These are phyloP conservation scores for Lasius platythorax DNA, from an alignment of 2,888 invertebrate genomes.

Conservation along the genomic window DNA sequence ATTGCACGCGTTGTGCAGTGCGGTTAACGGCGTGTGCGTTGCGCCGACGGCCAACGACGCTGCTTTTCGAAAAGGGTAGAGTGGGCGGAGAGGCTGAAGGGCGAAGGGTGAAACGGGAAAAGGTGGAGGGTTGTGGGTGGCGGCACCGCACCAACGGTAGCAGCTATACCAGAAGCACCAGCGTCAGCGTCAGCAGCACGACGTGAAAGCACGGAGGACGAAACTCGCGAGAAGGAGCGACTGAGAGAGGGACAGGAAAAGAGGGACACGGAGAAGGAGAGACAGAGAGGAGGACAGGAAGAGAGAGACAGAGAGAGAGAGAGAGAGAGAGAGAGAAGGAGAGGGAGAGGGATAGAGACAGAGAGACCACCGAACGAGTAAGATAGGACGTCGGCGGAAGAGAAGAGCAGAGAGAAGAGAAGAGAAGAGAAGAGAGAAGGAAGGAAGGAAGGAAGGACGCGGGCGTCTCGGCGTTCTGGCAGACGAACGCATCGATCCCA, in stretches of 20 bases:
- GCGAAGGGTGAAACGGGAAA: conserved; percentile 52
- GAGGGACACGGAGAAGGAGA: conserved; percentile 62
- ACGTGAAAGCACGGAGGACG: conserved; percentile 72
- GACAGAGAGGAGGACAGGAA: conserved; percentile 16
- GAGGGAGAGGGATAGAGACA: conserved; percentile 24
- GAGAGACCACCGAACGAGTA: conserved; percentile 61
- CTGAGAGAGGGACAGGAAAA: conserved; percentile 57
- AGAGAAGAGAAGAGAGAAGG: conserved; percentile 64
- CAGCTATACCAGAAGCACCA: conserved; percentile 72
- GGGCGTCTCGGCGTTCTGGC: conserved; percentile 85
- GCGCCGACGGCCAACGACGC: conserved; percentile 82
- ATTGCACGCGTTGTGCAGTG: conserved; percentile 84
- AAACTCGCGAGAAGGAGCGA: conserved; percentile 67
- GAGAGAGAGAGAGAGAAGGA: conserved; percentile 46
- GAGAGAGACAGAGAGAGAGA: conserved; percentile 28
- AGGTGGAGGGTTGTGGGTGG: conserved; percentile 52
- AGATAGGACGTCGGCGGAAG: conserved; percentile 59
- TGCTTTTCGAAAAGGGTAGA: conserved; percentile 80
- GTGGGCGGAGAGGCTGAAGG: conserved; percentile 68
- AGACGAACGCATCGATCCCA: conserved; percentile 86
- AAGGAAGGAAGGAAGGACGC: conserved; percentile 82
- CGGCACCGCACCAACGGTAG: conserved; percentile 69
- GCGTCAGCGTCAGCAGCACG: conserved; percentile 76
- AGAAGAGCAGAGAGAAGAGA: conserved; percentile 61
- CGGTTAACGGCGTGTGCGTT: conserved; percentile 84